Conservation (phyloP, 2,888 invertebrate species). For the Flexamia atlantica region DNA sequence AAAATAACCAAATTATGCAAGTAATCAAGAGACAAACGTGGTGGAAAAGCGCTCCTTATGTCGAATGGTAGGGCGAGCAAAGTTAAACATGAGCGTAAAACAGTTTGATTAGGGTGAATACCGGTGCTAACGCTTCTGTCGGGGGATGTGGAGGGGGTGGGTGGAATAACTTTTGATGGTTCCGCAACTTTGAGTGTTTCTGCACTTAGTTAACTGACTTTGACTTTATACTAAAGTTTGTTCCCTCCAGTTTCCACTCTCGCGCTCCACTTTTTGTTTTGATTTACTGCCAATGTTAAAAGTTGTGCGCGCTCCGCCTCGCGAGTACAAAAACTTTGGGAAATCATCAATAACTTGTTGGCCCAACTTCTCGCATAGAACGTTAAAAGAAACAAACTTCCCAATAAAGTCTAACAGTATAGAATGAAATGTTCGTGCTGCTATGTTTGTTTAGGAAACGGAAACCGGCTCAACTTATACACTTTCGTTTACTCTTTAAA, state of each 20-base stretch:
- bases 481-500: not conserved
- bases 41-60: too few species aligned
- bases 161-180: slow-evolving; percentile 39
- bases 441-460: not conserved
- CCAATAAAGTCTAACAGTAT: not conserved
- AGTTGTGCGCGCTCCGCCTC: slow-evolving; percentile 15
- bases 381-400: not conserved
- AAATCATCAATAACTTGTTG: slow-evolving; percentile 41
- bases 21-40: too few species aligned
- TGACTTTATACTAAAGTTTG: slow-evolving; percentile 51
- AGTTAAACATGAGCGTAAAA: not conserved
- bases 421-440: slow-evolving; percentile 6
- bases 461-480: not conserved
- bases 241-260: slow-evolving; percentile 41
- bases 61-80: too few species aligned
- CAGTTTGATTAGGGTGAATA: slow-evolving; percentile 16
- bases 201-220: slow-evolving; percentile 55
- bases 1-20: too few species aligned
- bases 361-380: slow-evolving; percentile 27
- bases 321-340: slow-evolving; percentile 21
- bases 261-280: slow-evolving; percentile 50
- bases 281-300: slow-evolving; percentile 48
- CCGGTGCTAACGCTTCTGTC: not conserved
- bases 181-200: slow-evolving; percentile 52
- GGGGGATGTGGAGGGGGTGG: not conserved